Evolutionary conservation across 2,113 vertebrate species (phyloP), one percentile per base, ranked within the genome.

Genomic region (Rattus rattus): DNA sequence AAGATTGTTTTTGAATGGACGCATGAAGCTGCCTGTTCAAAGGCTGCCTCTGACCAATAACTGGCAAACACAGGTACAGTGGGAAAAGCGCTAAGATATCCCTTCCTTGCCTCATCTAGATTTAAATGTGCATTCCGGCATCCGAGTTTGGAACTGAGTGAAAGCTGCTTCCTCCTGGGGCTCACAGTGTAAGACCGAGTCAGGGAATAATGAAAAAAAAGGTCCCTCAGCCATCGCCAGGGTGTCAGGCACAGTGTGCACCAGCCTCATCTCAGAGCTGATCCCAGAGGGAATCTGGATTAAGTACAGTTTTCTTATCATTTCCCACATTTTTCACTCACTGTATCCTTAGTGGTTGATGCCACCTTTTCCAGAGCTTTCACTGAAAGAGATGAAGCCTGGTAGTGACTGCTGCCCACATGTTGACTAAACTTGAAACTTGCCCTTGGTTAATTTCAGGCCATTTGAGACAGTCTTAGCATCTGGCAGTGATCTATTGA

Each of bases 391-490:
- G 14, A 86, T 73, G 65, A 94, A 61, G 36, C 54, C 52, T 11
- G 2, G 33, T 77, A 8, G 65, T 90, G 84, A 89, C 33, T 95
- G 81, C 24, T 95, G 36, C 8, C 80, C 67, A 81, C 36, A 33
- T 83, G 28, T 88, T 77, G 95, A 86, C 80, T 77, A 83, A 95
- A 86, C 24, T 94, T 54, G 69, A 79, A 95, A 79, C 16, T 94
- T 61, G 36, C 81, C 43, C 84, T 69, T 95, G 81, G 85, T 52
- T 69, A 77, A 93, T 79, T 6, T 16, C 5, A 33, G 61, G 9
- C 75, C 65, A 28, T 83, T 49, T 24, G 70, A 84, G 47, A 73
- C 28, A 92, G 92, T 30, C 4, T 63, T 63, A 91, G 2, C 39
- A 13, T 89, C 75, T 61, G 43, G 20, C 20, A 63, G 4, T 30